Conservation (phyloP, 2,888 invertebrate species). For the Stegophylla sp. region DNA sequence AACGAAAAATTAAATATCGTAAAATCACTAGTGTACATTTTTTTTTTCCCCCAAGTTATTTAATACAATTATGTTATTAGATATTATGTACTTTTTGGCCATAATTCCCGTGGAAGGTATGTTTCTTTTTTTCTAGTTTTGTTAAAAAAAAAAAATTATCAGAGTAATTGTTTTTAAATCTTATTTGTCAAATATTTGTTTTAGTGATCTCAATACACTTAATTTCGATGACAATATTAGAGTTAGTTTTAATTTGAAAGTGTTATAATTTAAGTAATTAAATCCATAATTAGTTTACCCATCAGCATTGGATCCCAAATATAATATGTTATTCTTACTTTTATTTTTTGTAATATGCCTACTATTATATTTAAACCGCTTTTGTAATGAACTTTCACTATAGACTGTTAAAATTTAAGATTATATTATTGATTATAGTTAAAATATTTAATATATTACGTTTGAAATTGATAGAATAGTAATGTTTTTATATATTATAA, state of each 20-base stretch:
- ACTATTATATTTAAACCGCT: conserved; percentile 5
- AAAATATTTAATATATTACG: conserved; percentile 44
- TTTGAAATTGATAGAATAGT: conserved; percentile 34
- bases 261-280: conserved; percentile 12
- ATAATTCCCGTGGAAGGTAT: background rate
- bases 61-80: background rate
- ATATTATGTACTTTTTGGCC: background rate
- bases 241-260: conserved; percentile 7
- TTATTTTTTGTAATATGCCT: background rate
- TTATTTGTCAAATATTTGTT: conserved; percentile 2
- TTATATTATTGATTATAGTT: conserved; percentile 35
- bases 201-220: conserved; percentile 49
- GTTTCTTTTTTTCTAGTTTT: background rate
- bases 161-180: background rate
- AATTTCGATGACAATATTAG: background rate
- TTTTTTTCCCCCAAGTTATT: background rate
- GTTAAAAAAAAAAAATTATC: background rate
- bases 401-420: conserved; percentile 56
- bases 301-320: background rate
- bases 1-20: too few relatives aligned
- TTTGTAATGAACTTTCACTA: conserved; percentile 38
- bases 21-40: too few relatives aligned
- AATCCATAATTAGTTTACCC: background rate
- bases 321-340: conserved; percentile 21
- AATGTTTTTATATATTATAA: conserved; percentile 26